phyloP scores from a whole-genome alignment of 2,888 invertebrate genomes.

The Ophion costatus region DNA sequence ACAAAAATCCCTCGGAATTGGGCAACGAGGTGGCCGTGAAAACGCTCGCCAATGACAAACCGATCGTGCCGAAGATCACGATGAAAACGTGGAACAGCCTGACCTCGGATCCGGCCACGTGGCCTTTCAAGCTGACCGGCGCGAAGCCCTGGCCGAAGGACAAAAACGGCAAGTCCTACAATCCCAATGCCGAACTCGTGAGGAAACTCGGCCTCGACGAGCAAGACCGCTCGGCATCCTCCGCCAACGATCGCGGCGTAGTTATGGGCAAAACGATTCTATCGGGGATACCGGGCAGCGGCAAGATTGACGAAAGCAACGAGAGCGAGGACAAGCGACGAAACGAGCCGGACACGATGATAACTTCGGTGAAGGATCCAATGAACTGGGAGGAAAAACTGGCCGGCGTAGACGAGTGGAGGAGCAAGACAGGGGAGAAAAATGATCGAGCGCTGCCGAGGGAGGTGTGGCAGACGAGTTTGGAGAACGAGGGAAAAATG shows the following conservation, averaged over 20 bases:
- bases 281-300: constrained; percentile 47
- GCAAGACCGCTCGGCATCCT: constrained; percentile 61
- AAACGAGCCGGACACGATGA: constrained; percentile 38
- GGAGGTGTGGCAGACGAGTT: constrained; percentile 52
- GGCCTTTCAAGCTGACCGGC: constrained; percentile 79
- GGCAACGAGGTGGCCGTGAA: constrained; percentile 58
- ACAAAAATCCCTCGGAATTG: constrained; percentile 58
- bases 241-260: constrained; percentile 44
- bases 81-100: constrained; percentile 78
- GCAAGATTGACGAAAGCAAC: constrained; percentile 36
- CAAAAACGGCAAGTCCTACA: constrained; percentile 79
- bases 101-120: constrained; percentile 80
- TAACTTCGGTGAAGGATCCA: constrained; percentile 61
- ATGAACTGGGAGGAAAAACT: constrained; percentile 70
- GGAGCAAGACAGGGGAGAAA: constrained; percentile 45
- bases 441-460: constrained; percentile 45
- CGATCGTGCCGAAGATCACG: constrained; percentile 73
- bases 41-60: constrained; percentile 54
- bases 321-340: constrained; percentile 8
- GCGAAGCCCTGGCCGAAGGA: constrained; percentile 81
- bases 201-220: constrained; percentile 78
- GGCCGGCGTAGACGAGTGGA: constrained; percentile 59
- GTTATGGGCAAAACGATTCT: constrained; percentile 25
- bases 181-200: constrained; percentile 79
- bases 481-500: constrained; percentile 56